These are phyloP conservation scores for Emydoidea blandingii DNA, from an alignment of 2,797 vertebrate genomes.

Conservation along the genomic window DNA sequence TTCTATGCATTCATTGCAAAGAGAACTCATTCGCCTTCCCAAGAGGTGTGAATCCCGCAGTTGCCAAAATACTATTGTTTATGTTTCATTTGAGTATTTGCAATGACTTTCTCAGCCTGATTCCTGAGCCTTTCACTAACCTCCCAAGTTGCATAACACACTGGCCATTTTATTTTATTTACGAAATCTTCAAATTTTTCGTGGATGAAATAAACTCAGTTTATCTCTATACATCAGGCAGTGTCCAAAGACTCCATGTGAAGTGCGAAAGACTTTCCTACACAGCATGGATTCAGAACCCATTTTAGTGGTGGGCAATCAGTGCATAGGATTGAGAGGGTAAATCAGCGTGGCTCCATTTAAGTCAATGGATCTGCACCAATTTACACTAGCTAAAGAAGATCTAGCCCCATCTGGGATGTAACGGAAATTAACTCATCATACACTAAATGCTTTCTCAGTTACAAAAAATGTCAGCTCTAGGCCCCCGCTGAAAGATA, in stretches of 20 bases:
- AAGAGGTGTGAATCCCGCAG: background rate
- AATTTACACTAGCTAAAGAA: background rate
- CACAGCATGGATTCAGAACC: background rate
- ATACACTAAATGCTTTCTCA: background rate
- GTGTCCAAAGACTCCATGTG: background rate
- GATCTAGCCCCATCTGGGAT: background rate
- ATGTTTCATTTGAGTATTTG: background rate
- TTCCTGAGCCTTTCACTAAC: background rate
- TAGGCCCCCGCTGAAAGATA: background rate
- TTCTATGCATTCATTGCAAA: background rate
- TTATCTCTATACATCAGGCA: background rate
- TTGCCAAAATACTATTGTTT: background rate
- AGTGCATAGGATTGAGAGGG: background rate
- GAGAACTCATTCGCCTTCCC: background rate
- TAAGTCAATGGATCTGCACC: background rate
- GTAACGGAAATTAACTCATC: background rate
- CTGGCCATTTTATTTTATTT: background rate
- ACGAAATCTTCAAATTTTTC: conserved; percentile 26
- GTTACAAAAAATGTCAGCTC: background rate
- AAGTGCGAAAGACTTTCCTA: background rate
- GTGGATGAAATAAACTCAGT: background rate
- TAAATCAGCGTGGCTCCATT: background rate
- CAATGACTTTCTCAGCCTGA: background rate
- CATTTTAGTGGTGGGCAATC: rapidly evolving
- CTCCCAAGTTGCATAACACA: background rate